Base-by-base conservation (phyloP, 2,888 invertebrate species). In the Spisula subtruncata region DNA sequence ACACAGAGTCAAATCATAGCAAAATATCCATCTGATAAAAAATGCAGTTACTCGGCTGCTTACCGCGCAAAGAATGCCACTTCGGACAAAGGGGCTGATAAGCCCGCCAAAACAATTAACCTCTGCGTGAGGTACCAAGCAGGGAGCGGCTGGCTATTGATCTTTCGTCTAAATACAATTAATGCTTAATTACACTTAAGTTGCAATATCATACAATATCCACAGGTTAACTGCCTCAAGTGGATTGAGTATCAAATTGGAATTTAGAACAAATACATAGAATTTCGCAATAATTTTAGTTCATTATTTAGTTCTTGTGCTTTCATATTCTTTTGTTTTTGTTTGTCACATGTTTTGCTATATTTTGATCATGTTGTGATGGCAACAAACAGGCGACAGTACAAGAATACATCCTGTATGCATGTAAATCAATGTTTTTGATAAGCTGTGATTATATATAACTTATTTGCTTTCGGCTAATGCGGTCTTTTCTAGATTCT, bases 361-460 rank as follows among this genome's bases (percentile, higher is more conserved):
- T 66, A 75, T 32, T 75, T 75, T 35, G 35, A 75, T 75, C 16
- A 18, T 35, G 75, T 75, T 75, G 32, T 35, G 12, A 75, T 75
- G 32, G 32, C n/a, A 18, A 75, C 75, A 14, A 32, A 29, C 71
- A 32, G 71, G 32, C 5, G 75, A 32, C 20, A 5, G 6, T 60
- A 20, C 25, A 75, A 75, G 75, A 75, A 32, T 16, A 75, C 18
- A 75, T 75, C 75, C 32, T 75, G 29, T 75, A 75, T 75, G 75
- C 75, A 75, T 75, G 75, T 75, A 75, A 75, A 75, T 75, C 75
- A 75, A 75, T 75, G 75, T 75, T 60, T 60, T 60, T 60, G 60
- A 60, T 60, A 75, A 75, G 35, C 75, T 75, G 75, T 75, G 75
- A 75, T 75, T 75, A 75, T 75, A 75, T 75, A 75, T 75, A 75